Evolutionary conservation across 2,797 vertebrate species (phyloP).

Genomic region (Jordanella pulchra): DNA sequence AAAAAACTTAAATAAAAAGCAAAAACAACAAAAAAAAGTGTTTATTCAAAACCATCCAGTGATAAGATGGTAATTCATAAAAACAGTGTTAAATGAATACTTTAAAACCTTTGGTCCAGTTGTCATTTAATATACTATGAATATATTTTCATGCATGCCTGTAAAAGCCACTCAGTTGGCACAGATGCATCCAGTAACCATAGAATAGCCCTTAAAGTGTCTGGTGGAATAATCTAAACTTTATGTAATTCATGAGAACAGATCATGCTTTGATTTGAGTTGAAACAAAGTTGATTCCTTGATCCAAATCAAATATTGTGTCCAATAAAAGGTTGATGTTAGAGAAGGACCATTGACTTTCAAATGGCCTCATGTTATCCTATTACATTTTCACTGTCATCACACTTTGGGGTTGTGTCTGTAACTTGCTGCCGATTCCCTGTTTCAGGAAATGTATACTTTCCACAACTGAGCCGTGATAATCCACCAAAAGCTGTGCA

Average conservation of each 20-base stretch:
- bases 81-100: background rate
- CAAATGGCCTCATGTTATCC: slow-evolving; percentile 32
- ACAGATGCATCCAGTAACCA: background rate
- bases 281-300: background rate
- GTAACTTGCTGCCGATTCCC: slow-evolving; percentile 13
- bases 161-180: background rate
- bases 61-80: too few species aligned
- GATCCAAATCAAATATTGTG: background rate
- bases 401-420: slow-evolving; percentile 32
- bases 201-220: background rate
- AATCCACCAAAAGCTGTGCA: slow-evolving; percentile 55
- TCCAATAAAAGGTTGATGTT: background rate
- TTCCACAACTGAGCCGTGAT: slow-evolving; percentile 55
- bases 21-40: too few species aligned
- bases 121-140: too few species aligned
- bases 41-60: too few species aligned
- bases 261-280: background rate
- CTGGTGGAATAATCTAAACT: background rate
- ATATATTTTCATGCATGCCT: background rate
- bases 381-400: slow-evolving; percentile 42
- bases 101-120: too few species aligned
- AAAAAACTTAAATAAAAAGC: background rate
- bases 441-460: slow-evolving; percentile 49
- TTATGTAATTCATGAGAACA: background rate
- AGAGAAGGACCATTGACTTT: slow-evolving; percentile 5